Evolutionary conservation across 2,113 vertebrate genomes (phyloP).

Genomic region (Bufo gargarizans): DNA sequence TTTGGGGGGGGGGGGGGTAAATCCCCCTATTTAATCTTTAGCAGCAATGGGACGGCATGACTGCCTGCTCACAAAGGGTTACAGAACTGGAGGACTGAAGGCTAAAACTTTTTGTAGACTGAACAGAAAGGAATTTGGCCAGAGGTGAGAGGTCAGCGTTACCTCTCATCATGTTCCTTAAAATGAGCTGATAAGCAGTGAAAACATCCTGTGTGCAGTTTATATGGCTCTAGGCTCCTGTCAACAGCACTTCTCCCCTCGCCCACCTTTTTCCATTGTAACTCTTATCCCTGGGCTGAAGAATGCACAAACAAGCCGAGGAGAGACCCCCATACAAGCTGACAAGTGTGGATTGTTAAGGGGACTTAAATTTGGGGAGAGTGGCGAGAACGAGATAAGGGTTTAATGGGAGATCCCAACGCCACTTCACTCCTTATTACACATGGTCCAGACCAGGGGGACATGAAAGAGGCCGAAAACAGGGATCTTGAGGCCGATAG

Average conservation of each 20-base stretch:
- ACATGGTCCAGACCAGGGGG: neutral
- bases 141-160: slow-evolving; percentile 82
- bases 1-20: no score
- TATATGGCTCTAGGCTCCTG: slow-evolving; percentile 72
- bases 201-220: slow-evolving; percentile 82
- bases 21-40: neutral
- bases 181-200: slow-evolving; percentile 83
- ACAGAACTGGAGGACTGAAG: slow-evolving; percentile 9
- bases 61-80: slow-evolving; percentile 25
- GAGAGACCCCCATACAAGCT: slow-evolving; percentile 48
- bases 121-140: slow-evolving; percentile 66
- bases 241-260: slow-evolving; percentile 62
- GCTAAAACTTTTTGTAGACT: slow-evolving; percentile 34
- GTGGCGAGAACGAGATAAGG: slow-evolving; percentile 53
- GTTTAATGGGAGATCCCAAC: slow-evolving; percentile 32
- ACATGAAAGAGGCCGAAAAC: neutral
- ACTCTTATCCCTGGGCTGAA: slow-evolving; percentile 55
- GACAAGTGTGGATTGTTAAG: slow-evolving; percentile 59
- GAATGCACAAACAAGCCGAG: slow-evolving; percentile 66
- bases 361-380: slow-evolving; percentile 46
- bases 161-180: slow-evolving; percentile 84
- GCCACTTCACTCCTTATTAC: slow-evolving; percentile 13
- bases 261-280: slow-evolving; percentile 57
- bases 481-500: neutral
- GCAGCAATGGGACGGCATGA: neutral